Base-by-base conservation (phyloP, 92 coral and sea anemone species). In the Epizoanthus stellaris region DNA sequence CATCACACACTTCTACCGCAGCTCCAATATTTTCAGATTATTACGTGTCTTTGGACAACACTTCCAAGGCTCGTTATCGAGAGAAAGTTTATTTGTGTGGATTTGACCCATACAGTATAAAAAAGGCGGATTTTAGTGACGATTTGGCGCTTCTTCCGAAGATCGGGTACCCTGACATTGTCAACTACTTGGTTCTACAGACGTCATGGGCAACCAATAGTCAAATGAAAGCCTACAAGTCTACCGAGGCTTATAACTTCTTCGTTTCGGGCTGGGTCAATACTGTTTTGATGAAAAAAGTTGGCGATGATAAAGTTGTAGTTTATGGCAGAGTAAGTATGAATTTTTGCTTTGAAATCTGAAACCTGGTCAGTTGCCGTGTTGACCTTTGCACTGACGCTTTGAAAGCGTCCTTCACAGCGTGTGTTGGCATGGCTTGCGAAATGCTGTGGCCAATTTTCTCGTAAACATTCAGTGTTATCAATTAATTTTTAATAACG, bases 181-280 rank as follows among this genome's bases (percentile, higher is more conserved):
- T 87, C 3, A 90, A 87, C 54, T 90, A 90, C 73, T 65, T 83
- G 64, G 88, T 90, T n/a, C 53, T 88, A 5, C 89, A 91, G 61
- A 85, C 94, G 47, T 91, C 91, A 7, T 91, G 89, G 91, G 83
- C 73, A 39, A 77, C 89, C 30, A 85, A 74, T 6, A 67, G 25
- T 12, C 91, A 91, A 70, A 91, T 88, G 91, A 91, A 85, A 69
- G 94, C 90, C 0, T 82, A 80, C 90, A 91, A 91, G 63, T 64
- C 81, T 4, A 54, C 80, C 25, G 94, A 91, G 6, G 92, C 90
- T 0, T 85, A 85, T 39, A 74, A 91, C 38, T 91, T 91, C 76
- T 91, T 85, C 70, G 90, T 85, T 8, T 91, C 86, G 75, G 94
- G 94, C 15, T 88, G 92, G 94, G 92, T 91, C 7, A 67, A 75